Evolutionary conservation across 2,888 invertebrate genomes (phyloP).

Genomic region (Drosophila anomelani): DNA sequence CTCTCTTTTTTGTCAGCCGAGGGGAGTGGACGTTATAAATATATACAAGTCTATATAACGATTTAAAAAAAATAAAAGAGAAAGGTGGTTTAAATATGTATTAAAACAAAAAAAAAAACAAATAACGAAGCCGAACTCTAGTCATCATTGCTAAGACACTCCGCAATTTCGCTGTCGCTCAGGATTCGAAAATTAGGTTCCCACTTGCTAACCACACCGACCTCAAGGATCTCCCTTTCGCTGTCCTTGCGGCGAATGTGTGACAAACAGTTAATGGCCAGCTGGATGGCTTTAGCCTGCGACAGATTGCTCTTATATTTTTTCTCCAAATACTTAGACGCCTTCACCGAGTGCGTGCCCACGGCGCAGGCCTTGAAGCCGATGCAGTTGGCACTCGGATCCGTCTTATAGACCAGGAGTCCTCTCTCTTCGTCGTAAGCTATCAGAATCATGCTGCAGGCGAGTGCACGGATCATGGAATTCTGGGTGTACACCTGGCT

Average conservation of each 20-base stretch:
- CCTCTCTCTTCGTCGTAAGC: slow-evolving; percentile 95
- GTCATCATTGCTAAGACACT: slow-evolving; percentile 95
- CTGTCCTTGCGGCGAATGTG: slow-evolving; percentile 98
- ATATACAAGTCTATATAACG: slow-evolving; percentile 50
- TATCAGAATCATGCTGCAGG: slow-evolving; percentile 97
- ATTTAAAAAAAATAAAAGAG: slow-evolving; percentile 47
- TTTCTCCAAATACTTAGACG: slow-evolving; percentile 98
- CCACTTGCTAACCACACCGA: slow-evolving; percentile 94
- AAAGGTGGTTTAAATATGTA: slow-evolving; percentile 31
- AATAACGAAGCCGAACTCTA: slow-evolving; percentile 80
- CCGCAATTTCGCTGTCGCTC: slow-evolving; percentile 93
- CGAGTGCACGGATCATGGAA: slow-evolving; percentile 98
- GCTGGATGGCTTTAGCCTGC: slow-evolving; percentile 94
- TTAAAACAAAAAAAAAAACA: slow-evolving; percentile 4
- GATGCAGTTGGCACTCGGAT: slow-evolving; percentile 99
- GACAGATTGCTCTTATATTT: slow-evolving; percentile 96
- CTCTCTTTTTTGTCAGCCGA: neutral
- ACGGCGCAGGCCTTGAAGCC: slow-evolving; percentile 98
- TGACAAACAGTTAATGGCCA: slow-evolving; percentile 96
- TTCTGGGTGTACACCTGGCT: slow-evolving; percentile 99
- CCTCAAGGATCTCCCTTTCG: slow-evolving; percentile 97
- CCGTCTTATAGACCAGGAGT: slow-evolving; percentile 97
- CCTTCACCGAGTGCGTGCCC: slow-evolving; percentile 98
- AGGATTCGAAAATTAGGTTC: slow-evolving; percentile 90
- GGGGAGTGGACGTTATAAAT: slow-evolving; percentile 19